A percentile compares a stretch with the other conserved stretches of the same genome.
Conservation (phyloP, 2,888 invertebrate species). For the Eupithecia centaureata region DNA sequence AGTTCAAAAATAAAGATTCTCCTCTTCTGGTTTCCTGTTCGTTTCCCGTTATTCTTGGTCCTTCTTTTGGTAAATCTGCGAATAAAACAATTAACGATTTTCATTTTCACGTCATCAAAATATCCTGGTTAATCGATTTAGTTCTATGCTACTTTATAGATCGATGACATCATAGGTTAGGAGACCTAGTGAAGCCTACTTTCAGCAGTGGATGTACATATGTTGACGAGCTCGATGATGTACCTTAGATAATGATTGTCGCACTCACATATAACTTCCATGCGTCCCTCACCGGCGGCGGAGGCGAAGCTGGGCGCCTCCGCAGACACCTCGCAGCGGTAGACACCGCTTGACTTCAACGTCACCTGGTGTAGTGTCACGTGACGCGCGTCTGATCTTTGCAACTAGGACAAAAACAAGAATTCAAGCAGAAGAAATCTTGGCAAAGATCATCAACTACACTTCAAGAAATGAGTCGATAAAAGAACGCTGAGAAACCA, state of each 20-base stretch:
- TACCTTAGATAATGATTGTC: not conserved
- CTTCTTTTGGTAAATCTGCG: constrained; percentile 87
- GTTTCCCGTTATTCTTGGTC: constrained; percentile 89
- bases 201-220: too few species aligned
- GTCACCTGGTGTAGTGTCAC: constrained; percentile 87
- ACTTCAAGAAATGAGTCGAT: not conserved
- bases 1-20: constrained; percentile 89
- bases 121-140: not conserved
- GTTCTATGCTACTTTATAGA: not conserved
- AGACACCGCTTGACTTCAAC: constrained; percentile 88
- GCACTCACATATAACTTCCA: constrained; percentile 92
- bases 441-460: not conserved
- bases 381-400: constrained; percentile 87
- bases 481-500: not conserved
- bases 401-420: constrained; percentile 77
- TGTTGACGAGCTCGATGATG: too few species aligned
- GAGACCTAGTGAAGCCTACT: too few species aligned
- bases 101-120: not conserved
- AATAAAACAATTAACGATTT: constrained; percentile 3
- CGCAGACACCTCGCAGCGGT: constrained; percentile 90
- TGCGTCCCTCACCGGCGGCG: constrained; percentile 88
- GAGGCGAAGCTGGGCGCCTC: constrained; percentile 91
- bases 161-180: too few species aligned
- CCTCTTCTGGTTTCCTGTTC: constrained; percentile 89
- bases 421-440: not conserved